Percentiles rank a stretch among this genome's conserved stretches.
Evolutionary conservation across 2,797 vertebrate species (phyloP).

Genomic region (Sciurus vulgaris): DNA sequence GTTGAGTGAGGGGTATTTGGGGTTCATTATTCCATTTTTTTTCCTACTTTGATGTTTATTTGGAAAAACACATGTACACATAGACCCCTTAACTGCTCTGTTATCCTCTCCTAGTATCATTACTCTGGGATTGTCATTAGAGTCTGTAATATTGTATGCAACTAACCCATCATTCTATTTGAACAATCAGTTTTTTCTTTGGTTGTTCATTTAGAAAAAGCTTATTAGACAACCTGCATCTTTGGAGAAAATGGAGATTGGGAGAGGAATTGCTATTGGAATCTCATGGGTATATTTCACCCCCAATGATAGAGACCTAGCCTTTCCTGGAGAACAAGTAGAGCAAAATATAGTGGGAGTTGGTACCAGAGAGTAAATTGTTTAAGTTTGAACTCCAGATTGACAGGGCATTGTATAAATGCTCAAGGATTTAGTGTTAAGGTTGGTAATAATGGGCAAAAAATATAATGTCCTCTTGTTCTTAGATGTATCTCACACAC

Average conservation of each 20-base stretch:
- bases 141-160: not conserved
- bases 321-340: not conserved
- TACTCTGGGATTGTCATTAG: slow-evolving; percentile 7
- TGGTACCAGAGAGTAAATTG: not conserved
- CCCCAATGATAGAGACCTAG: not conserved
- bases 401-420: not conserved
- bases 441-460: not conserved
- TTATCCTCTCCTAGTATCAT: not conserved
- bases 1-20: not conserved
- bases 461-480: not conserved
- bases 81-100: not conserved
- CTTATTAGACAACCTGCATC: not conserved
- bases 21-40: slow-evolving; percentile 22
- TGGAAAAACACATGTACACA: not conserved
- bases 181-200: slow-evolving; percentile 43
- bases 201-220: slow-evolving; percentile 66
- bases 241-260: slow-evolving; percentile 24
- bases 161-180: slow-evolving; percentile 24
- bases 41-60: not conserved
- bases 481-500: not conserved
- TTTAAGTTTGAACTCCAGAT: slow-evolving; percentile 34
- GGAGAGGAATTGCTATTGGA: slow-evolving; percentile 37
- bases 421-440: not conserved
- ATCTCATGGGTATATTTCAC: not conserved
- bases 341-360: not conserved